Conservation (phyloP, 2,888 invertebrate species). For the Xestia sexstrigata region DNA sequence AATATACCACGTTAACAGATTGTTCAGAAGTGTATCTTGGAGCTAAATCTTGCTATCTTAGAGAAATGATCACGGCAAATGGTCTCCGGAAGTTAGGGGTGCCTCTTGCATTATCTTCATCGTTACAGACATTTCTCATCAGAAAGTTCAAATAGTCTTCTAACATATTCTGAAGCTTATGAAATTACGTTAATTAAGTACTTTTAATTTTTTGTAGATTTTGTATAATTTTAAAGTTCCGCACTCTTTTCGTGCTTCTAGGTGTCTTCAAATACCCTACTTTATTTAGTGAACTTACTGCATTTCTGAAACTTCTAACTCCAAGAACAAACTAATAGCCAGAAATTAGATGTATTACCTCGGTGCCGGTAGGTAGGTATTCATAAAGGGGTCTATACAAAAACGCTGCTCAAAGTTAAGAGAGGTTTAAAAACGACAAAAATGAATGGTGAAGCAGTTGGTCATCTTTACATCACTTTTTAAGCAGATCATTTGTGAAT, state of each 20-base stretch:
- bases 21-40: constrained; percentile 59
- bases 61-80: constrained; percentile 60
- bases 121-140: not conserved
- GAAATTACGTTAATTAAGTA: too few species aligned
- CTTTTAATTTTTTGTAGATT: too few species aligned
- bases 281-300: not conserved
- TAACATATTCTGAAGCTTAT: not conserved
- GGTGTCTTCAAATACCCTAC: too few species aligned
- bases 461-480: not conserved
- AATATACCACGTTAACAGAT: constrained; percentile 63
- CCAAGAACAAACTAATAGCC: too few species aligned
- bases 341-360: too few species aligned
- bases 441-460: not conserved
- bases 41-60: constrained; percentile 61
- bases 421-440: too few species aligned
- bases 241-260: too few species aligned
- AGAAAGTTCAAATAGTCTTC: not conserved
- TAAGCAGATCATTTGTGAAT: not conserved
- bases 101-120: not conserved
- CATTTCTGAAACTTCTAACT: too few species aligned
- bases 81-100: constrained; percentile 47
- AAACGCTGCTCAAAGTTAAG: too few species aligned
- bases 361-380: too few species aligned
- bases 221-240: not conserved
- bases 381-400: too few species aligned